A percentile compares a stretch with the other conserved stretches of the same genome.
These are phyloP conservation scores for Melinopterus prodromus DNA, from an alignment of 2,888 invertebrate species.

Conservation along the genomic window DNA sequence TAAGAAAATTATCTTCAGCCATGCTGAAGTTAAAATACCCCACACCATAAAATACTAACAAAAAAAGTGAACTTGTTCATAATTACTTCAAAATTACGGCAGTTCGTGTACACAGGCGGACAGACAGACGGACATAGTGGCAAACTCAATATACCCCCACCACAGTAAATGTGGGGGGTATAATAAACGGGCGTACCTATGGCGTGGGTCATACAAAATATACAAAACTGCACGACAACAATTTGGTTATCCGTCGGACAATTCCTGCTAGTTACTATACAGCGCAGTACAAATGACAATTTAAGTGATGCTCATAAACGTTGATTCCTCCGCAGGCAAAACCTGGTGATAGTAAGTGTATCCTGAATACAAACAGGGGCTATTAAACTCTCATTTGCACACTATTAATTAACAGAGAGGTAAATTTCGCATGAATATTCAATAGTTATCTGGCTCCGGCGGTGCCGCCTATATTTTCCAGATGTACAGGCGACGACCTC, in stretches of 20 bases:
- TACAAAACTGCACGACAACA: neutral
- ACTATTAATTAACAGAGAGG: conserved; percentile 50
- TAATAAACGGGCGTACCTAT: too few species aligned
- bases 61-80: too few species aligned
- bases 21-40: too few species aligned
- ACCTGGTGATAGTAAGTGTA: conserved; percentile 29
- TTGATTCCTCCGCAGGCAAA: conserved; percentile 24
- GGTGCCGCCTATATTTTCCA: conserved; percentile 38
- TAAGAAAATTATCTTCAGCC: too few species aligned
- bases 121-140: too few species aligned
- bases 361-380: conserved; percentile 42
- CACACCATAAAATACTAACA: too few species aligned
- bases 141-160: too few species aligned
- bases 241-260: neutral
- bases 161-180: too few species aligned
- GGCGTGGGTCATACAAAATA: too few species aligned
- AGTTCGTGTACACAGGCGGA: too few species aligned
- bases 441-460: conserved; percentile 48
- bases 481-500: conserved; percentile 22
- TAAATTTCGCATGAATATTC: conserved; percentile 52
- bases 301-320: neutral
- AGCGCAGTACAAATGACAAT: neutral
- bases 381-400: conserved; percentile 52
- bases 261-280: too few species aligned
- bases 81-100: too few species aligned